Base-by-base conservation (phyloP, 2,888 invertebrate genomes). In the Cheiracanthium punctorium region DNA sequence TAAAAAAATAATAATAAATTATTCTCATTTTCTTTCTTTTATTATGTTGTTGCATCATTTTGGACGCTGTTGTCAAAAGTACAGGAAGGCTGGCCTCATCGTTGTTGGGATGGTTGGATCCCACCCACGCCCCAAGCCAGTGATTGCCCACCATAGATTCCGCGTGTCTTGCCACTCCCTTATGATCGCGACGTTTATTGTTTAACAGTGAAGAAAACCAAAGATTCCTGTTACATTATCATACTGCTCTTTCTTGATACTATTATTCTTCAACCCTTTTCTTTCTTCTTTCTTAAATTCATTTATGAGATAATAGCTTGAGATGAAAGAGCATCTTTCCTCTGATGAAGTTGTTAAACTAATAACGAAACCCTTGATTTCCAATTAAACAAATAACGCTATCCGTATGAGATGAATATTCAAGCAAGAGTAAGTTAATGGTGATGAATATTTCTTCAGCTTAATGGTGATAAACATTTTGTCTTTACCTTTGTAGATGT, bases 101-200 rank as follows among this genome's bases (percentile, higher is more conserved):
- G 77, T 82, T 82, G 82, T 70, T 82, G 41, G 52, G 69, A 69
- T 69, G 73, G 52, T 65, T n/a, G 28, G 32, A 48, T 32, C 52
- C 84, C 84, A 84, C 84, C 84, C 67, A 79, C 84, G 84, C 84
- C 84, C n/a, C 24, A 24, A 84, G 84, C 79, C 14, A 79, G 52
- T 33, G 58, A 32, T 29, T 52, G 28, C 79, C 20, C 33, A 32
- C 33, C 32, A 69, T 33, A 69, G 58, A 58, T 58, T 58, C 58
- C 67, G 32, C 37, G 24, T 37, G 29, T 24, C 29, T 32, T 24
- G 41, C 84, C 84, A 79, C 84, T 84, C 84, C 84, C 77, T 43
- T 71, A 64, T 72, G 76, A 33, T 75, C 72, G 43, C 41, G 77
- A 84, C 84, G 84, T 32, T 79, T 73, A 69, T 73, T 79, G 84